Percentiles rank a stretch among this genome's conserved stretches.
Conservation (phyloP, 1,140 invertebrate species). For the Xylocopa sonorina region DNA sequence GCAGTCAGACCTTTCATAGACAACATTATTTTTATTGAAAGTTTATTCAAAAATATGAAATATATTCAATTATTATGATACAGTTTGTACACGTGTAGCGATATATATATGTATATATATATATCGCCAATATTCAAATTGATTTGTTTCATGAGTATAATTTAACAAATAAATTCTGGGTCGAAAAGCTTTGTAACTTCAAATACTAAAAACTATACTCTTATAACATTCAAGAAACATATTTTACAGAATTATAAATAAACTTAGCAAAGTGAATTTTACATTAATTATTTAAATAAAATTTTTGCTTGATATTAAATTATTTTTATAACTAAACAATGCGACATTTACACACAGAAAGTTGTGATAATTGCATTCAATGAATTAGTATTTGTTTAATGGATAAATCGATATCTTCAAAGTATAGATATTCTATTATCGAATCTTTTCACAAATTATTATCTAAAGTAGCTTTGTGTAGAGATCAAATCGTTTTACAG, state of each 20-base stretch:
- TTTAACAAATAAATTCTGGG: slow-evolving; percentile 1
- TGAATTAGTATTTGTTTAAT: neutral
- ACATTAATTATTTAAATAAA: neutral
- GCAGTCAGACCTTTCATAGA: neutral
- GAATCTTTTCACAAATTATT: neutral
- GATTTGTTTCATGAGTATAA: neutral
- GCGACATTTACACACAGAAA: neutral
- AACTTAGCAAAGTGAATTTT: neutral
- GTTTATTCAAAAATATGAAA: slow-evolving; percentile 59
- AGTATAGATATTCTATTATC: neutral
- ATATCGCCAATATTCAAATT: neutral
- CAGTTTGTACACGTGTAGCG: slow-evolving; percentile 41
- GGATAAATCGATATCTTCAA: neutral
- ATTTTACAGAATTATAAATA: slow-evolving; percentile 11
- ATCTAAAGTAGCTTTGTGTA: neutral
- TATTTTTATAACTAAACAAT: neutral
- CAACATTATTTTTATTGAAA: slow-evolving; percentile 16
- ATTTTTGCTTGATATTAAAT: neutral
- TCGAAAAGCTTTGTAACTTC: neutral
- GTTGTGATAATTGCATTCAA: neutral
- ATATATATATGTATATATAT: no score
- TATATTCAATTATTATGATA: slow-evolving; percentile 42
- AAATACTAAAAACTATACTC: neutral
- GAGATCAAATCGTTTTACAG: slow-evolving; percentile 29
- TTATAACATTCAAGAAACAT: neutral